Conservation (phyloP, 2,888 invertebrate genomes). For the Plebejus anna region DNA sequence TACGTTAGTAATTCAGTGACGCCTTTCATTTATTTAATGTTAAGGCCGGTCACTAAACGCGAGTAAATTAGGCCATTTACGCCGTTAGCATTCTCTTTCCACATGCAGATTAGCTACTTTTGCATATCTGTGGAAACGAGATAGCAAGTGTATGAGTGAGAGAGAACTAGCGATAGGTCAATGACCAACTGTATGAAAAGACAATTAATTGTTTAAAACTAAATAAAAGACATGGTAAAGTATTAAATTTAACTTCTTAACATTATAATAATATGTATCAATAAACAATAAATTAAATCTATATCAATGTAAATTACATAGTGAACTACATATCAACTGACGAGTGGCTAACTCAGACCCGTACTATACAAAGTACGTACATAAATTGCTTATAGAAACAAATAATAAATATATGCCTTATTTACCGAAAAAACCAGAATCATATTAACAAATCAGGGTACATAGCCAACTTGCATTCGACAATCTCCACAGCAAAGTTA, state of each 20-base stretch:
- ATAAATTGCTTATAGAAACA: too few relatives aligned
- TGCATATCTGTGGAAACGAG: too few relatives aligned
- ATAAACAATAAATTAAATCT: conserved; percentile 8
- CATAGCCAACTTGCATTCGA: background rate
- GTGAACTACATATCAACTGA: background rate
- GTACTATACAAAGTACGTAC: background rate
- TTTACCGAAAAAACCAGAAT: too few relatives aligned
- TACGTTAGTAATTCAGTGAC: background rate
- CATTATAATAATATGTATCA: background rate
- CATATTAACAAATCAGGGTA: too few relatives aligned
- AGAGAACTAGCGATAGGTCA: too few relatives aligned
- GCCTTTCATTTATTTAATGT: background rate
- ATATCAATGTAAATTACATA: background rate
- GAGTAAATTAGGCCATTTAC: too few relatives aligned
- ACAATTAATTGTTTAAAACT: too few relatives aligned
- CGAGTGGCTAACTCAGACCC: background rate
- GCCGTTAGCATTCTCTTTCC: too few relatives aligned
- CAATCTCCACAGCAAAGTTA: background rate
- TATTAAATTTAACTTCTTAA: conserved; percentile 11
- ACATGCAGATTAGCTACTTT: too few relatives aligned
- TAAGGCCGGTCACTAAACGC: background rate
- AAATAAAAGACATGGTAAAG: conserved; percentile 8
- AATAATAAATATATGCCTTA: too few relatives aligned
- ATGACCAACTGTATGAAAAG: too few relatives aligned
- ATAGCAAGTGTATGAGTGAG: too few relatives aligned